phyloP scores from a whole-genome alignment of 1,140 invertebrate genomes.

The Ectropis grisescens region DNA sequence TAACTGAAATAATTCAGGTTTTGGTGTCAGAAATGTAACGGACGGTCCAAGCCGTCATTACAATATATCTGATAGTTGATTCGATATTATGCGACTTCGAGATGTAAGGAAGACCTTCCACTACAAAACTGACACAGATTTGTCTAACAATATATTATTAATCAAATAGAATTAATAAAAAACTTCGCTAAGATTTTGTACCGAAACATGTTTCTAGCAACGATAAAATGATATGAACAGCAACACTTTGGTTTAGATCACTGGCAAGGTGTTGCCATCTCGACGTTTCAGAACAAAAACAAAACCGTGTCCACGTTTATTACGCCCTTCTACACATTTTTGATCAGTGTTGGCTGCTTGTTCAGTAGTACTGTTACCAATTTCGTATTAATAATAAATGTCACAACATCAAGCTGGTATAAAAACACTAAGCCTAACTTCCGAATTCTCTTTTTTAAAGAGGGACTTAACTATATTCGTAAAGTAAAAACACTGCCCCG shows the following conservation, averaged over 20 bases:
- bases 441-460: constrained; percentile 71
- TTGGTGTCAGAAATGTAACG: constrained; percentile 35
- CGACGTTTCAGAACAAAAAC: constrained; percentile 32
- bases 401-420: constrained; percentile 72
- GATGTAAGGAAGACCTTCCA: no score
- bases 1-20: constrained; percentile 64
- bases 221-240: constrained; percentile 67
- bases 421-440: constrained; percentile 73
- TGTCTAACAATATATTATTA: constrained; percentile 62
- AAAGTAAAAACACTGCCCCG: no score
- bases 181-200: constrained; percentile 64
- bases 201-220: constrained; percentile 62
- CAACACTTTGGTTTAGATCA: constrained; percentile 65
- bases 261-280: constrained; percentile 40
- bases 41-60: no score
- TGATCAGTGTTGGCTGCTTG: constrained; percentile 53
- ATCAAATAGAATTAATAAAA: constrained; percentile 62
- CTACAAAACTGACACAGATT: constrained; percentile 52
- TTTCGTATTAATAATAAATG: constrained; percentile 68
- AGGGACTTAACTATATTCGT: constrained; percentile 70
- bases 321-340: constrained; percentile 67
- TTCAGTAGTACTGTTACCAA: constrained; percentile 48
- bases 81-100: no score
- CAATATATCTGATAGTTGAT: no score
- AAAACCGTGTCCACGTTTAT: constrained; percentile 15